Conservation (phyloP, 2,113 vertebrate species). For the Ophthalmolycus amberensis region DNA sequence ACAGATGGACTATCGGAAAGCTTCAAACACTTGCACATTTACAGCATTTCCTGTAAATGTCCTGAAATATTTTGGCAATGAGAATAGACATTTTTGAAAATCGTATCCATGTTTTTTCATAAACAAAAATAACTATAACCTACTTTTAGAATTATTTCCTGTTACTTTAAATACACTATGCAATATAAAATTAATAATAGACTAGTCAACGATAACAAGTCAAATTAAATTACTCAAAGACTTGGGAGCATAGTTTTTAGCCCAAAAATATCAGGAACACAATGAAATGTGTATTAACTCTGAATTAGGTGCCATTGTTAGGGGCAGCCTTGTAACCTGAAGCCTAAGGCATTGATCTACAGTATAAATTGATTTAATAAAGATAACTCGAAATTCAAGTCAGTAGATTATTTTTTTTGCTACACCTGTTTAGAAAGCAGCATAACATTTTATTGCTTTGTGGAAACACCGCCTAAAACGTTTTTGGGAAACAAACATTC, state of each 20-base stretch:
- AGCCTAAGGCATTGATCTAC: neutral
- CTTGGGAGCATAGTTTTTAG: slow-evolving; percentile 11
- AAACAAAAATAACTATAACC: slow-evolving; percentile 11
- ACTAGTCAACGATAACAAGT: neutral
- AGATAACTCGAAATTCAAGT: slow-evolving; percentile 1
- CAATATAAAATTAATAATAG: slow-evolving; percentile 22
- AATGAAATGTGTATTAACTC: slow-evolving; percentile 9
- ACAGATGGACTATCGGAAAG: slow-evolving; percentile 20
- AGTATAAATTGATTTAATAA: neutral
- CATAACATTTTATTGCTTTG: neutral
- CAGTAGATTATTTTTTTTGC: neutral
- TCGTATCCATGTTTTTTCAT: slow-evolving; percentile 21
- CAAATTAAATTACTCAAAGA: slow-evolving; percentile 12
- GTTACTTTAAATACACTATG: slow-evolving; percentile 30
- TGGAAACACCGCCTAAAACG: neutral
- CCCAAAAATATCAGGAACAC: neutral
- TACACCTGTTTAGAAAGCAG: neutral
- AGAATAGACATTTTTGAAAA: slow-evolving; percentile 36
- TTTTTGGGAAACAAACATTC: neutral
- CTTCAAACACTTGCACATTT: slow-evolving; percentile 9
- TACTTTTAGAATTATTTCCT: slow-evolving; percentile 31
- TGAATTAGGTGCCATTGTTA: slow-evolving; percentile 25
- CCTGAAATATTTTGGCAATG: neutral
- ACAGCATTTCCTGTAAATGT: neutral
- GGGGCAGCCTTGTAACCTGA: slow-evolving; percentile 9